Evolutionary conservation across 2,113 vertebrate species (phyloP).

Genomic region (Leptobrachium ailaonicum): DNA sequence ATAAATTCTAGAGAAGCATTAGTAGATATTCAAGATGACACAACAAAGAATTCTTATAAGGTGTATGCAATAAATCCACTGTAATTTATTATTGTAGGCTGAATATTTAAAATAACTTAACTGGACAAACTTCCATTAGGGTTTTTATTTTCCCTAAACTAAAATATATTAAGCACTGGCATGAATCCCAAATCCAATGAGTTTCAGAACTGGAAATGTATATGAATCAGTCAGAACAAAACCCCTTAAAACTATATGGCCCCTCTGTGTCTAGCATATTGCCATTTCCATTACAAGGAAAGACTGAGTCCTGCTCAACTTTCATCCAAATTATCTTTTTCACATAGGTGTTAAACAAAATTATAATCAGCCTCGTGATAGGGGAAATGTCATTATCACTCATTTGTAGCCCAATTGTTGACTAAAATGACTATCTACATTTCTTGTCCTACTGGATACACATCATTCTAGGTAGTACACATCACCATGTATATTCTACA

Average conservation of each 20-base stretch:
- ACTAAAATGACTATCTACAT: too few relatives aligned
- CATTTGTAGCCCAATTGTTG: background rate
- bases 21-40: background rate
- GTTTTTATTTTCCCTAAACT: slow-evolving; percentile 16
- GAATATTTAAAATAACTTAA: slow-evolving; percentile 17
- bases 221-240: slow-evolving; percentile 1
- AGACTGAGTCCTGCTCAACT: slow-evolving; percentile 15
- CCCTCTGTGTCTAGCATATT: background rate
- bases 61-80: background rate
- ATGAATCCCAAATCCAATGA: slow-evolving; percentile 9
- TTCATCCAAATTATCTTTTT: background rate
- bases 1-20: background rate
- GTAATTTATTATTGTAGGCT: slow-evolving; percentile 1
- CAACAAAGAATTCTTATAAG: slow-evolving; percentile 3
- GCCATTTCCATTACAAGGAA: background rate
- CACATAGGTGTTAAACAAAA: background rate
- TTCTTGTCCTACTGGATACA: too few relatives aligned
- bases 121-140: slow-evolving; percentile 14
- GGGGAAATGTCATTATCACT: background rate
- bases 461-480: too few relatives aligned
- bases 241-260: slow-evolving; percentile 1
- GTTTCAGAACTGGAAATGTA: slow-evolving; percentile 3
- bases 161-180: slow-evolving; percentile 20
- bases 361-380: background rate
- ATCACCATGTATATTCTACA: too few relatives aligned